phyloP scores from a whole-genome alignment of 2,113 vertebrate species.

The Onychorhynchus coronatus region DNA sequence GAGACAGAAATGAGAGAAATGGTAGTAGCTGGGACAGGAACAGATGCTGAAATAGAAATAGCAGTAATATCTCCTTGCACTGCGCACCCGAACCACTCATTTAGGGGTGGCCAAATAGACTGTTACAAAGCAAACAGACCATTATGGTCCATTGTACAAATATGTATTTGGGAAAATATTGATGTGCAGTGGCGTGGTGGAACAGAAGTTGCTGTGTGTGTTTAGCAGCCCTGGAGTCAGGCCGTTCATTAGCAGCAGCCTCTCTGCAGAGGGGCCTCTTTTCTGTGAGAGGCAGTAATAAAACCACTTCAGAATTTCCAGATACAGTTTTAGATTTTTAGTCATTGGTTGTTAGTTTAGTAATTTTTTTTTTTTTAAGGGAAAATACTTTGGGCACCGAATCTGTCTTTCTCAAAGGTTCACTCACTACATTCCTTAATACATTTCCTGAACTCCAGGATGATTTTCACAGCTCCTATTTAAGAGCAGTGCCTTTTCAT shows the following conservation, averaged over 20 bases:
- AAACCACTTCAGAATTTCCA: neutral
- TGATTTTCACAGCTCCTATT: neutral
- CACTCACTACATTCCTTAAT: neutral
- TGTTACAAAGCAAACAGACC: neutral
- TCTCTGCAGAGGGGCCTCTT: neutral
- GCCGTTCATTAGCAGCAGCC: neutral
- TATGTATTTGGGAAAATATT: neutral
- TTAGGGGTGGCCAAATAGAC: conserved; percentile 10
- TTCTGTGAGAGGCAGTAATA: neutral
- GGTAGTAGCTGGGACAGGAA: neutral
- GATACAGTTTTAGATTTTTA: neutral
- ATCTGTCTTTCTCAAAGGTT: neutral
- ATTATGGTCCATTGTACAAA: neutral
- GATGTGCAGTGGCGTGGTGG: neutral
- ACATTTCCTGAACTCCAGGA: neutral
- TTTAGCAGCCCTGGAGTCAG: neutral
- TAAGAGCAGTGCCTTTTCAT: neutral
- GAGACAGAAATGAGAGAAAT: neutral
- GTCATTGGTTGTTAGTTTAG: neutral
- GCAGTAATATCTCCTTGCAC: neutral
- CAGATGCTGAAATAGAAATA: neutral
- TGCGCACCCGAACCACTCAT: neutral
- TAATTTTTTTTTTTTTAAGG: neutral
- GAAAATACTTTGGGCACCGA: neutral
- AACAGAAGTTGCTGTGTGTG: neutral